Evolutionary conservation across 2,113 vertebrate species (phyloP), one percentile per base, ranked within the genome.

Genomic region (Copsychus sechellarum): DNA sequence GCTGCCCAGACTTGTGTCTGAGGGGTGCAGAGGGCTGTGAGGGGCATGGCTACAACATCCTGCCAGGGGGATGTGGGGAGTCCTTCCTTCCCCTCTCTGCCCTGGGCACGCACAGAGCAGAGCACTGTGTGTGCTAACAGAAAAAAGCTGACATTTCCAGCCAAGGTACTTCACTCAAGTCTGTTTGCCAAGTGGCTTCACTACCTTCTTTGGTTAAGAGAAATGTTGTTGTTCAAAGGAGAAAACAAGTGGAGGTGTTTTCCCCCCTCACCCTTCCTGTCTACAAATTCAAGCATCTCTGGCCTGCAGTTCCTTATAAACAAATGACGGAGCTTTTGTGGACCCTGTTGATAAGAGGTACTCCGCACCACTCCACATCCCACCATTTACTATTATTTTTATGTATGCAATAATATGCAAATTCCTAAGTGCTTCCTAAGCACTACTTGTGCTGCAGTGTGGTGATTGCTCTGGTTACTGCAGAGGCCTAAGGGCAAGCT

Each of bases 211-310:
- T 92, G 65, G 89, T 93, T 93, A 90, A 92, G 90, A 90, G 57
- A 95, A 90, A 92, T 66, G 80, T 90, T 96, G 64, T 71, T 92
- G 76, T 82, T 97, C 76, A 77, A 81, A 94, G 89, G 33, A 94
- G 93, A 94, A 94, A 95, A 94, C 82, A 93, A 92, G 81, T 90
- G 65, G 79, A 26, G 71, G 25, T 84, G 88, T 93, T 93, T 96
- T 76, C 66, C 86, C 86, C 50, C 93, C 96, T 96, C 94, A 97
- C 94, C 95, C 96, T 97, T 97, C 96, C 96, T 96, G 96, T 95
- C 90, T 86, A 42, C 86, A 88, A 67, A 86, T 72, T 51, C 94
- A 90, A 67, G 88, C 94, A 96, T 78, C 92, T 90, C 76, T 90
- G 64, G 28, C 51, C 82, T 86, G 61, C 86, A 84, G 92, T 90